Evolutionary conservation across 2,113 vertebrate species (phyloP).

Genomic region (Tenebrosternarchus preto): DNA sequence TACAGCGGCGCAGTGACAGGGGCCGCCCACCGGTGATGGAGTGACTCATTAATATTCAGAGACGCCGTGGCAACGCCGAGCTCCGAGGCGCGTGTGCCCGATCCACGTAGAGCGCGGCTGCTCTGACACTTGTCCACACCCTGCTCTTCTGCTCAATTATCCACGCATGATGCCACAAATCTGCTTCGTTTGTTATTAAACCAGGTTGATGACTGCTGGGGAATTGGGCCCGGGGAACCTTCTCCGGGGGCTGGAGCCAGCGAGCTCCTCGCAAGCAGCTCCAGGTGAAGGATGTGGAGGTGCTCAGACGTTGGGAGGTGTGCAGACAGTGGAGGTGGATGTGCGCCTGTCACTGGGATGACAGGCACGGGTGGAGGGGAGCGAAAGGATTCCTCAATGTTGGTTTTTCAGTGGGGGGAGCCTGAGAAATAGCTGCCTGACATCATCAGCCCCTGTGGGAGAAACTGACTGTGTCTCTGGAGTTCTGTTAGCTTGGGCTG

Average conservation of each 20-base stretch:
- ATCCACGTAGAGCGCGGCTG: constrained; percentile 41
- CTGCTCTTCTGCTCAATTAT: constrained; percentile 44
- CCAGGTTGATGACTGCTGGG: constrained; percentile 16
- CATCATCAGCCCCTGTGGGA: constrained; percentile 43
- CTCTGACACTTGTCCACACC: constrained; percentile 22
- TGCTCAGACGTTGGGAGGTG: background rate
- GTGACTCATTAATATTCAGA: constrained; percentile 58
- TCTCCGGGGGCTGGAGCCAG: no score
- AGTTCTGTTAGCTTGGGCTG: constrained; percentile 46
- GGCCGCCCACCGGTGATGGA: constrained; percentile 53
- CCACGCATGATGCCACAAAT: constrained; percentile 1
- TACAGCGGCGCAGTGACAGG: constrained; percentile 53
- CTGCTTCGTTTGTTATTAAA: constrained; percentile 35
- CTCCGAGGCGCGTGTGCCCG: constrained; percentile 43
- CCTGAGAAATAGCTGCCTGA: constrained; percentile 54
- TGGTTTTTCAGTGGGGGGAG: constrained; percentile 29
- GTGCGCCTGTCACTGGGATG: constrained; percentile 47
- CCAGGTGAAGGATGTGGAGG: constrained; percentile 2
- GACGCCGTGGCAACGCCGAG: constrained; percentile 48
- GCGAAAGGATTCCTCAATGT: constrained; percentile 37
- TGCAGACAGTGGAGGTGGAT: constrained; percentile 14
- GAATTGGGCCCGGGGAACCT: background rate
- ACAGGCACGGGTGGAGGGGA: background rate
- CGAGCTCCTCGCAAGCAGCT: no score
- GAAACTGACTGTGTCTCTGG: constrained; percentile 47